Base-by-base conservation (phyloP, 92 coral and sea anemone species). In the Galaxea fascicularis region DNA sequence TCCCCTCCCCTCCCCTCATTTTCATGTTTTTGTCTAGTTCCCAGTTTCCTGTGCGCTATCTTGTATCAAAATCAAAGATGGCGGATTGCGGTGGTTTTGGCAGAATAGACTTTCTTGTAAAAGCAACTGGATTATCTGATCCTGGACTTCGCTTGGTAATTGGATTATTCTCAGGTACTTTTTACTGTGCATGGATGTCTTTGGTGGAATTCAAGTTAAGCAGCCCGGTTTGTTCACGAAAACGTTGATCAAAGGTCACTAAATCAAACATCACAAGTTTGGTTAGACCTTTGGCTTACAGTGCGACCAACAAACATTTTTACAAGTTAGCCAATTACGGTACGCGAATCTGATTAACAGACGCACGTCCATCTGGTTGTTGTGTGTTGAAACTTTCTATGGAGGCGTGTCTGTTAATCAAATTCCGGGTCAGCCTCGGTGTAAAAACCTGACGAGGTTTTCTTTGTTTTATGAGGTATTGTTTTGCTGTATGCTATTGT, bases 131-230 rank as follows among this genome's bases (percentile, higher is more conserved):
- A 29, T 78, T 96, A 62, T 90, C 95, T 28, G 98, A 90, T 77
- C 77, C 98, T 65, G 94, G 88, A 24, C 76, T 96, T 14, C 96
- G 98, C 49, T 79, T 96, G 21, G 80, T 94, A 70, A 73, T 90
- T n/a, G 94, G 87, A 39, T 68, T 96, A 45, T 82, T 96, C 24
- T 80, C 92, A 83, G 98, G 98, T 96, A 88, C 83, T 73, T 59
- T 35, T 53, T 0, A 18, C 68, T 62, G 26, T 35, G 1, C 35
- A n/a, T 17, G 10, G 18, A n/a, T 71, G 16, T 11, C 62, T 29
- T 9, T 20, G 8, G 16, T 20, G 14, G 39, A 21, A 35, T 21
- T 45, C 31, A 6, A 63, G 12, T 28, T 8, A 31, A 20, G 24
- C n/a, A 10, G 41, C 41, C 41, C 41, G 41, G 41, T 35, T 6